These are phyloP conservation scores for Leptinotarsa tumamoca DNA, from an alignment of 2,888 invertebrate species.

Conservation along the genomic window DNA sequence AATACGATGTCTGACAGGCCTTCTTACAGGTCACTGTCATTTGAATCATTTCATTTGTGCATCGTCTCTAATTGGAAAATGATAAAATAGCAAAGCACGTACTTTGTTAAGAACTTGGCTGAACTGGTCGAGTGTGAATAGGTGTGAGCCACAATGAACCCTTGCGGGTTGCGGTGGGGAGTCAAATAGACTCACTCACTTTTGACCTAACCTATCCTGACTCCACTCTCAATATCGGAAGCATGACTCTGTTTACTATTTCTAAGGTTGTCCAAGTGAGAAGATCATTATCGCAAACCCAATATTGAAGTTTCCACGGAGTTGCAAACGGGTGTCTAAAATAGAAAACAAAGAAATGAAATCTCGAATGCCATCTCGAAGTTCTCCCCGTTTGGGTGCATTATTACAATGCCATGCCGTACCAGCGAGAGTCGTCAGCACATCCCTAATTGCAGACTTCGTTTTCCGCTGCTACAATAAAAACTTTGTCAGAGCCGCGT, in stretches of 20 bases:
- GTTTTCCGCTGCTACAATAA: slow-evolving; percentile 57
- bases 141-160: too few species aligned
- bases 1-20: too few species aligned
- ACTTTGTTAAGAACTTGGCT: too few species aligned
- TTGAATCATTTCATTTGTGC: too few species aligned
- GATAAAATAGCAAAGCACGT: too few species aligned
- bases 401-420: slow-evolving; percentile 12
- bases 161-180: too few species aligned
- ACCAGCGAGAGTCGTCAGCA: slow-evolving; percentile 35
- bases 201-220: too few species aligned
- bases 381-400: slow-evolving; percentile 8
- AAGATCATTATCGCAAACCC: slow-evolving; percentile 7
- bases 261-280: not conserved
- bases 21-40: too few species aligned
- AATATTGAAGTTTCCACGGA: not conserved
- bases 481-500: slow-evolving; percentile 56
- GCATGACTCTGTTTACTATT: not conserved
- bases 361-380: slow-evolving; percentile 1
- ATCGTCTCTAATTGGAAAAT: too few species aligned
- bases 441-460: slow-evolving; percentile 54
- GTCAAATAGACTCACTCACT: too few species aligned
- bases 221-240: not conserved
- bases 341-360: slow-evolving; percentile 3
- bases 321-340: not conserved
- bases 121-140: too few species aligned